Evolutionary conservation across 2,113 vertebrate genomes (phyloP).

Genomic region (Sciurus niger): DNA sequence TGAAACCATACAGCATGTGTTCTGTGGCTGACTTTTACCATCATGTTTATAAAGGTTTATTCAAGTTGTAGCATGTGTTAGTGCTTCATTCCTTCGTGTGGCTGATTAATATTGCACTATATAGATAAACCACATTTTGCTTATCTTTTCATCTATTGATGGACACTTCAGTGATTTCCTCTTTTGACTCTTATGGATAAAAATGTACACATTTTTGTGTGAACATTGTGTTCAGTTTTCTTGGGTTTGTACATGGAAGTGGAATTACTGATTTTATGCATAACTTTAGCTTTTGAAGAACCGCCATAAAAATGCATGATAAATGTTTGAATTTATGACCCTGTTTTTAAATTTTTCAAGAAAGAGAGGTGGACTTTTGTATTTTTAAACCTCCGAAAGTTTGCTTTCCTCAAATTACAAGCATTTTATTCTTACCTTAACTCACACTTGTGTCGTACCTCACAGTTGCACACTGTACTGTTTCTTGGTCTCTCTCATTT

Average conservation of each 20-base stretch:
- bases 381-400: background rate
- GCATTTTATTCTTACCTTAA: background rate
- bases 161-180: background rate
- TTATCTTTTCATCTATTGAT: background rate
- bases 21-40: background rate
- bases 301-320: background rate
- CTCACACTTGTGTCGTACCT: background rate
- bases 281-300: conserved; percentile 26
- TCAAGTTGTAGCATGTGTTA: background rate
- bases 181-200: background rate
- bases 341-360: background rate
- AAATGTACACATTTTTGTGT: conserved; percentile 1
- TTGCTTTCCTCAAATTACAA: background rate
- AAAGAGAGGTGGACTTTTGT: background rate
- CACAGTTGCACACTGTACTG: background rate
- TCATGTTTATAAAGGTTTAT: background rate
- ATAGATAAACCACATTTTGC: conserved; percentile 1
- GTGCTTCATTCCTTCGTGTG: conserved; percentile 7
- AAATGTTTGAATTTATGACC: conserved; percentile 45
- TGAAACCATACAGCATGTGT: background rate
- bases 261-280: background rate
- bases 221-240: conserved; percentile 10
- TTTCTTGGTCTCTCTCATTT: background rate
- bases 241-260: background rate
- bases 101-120: background rate